These are phyloP conservation scores for Pachliopta kotzebuea DNA, from an alignment of 2,888 invertebrate genomes.

Conservation along the genomic window DNA sequence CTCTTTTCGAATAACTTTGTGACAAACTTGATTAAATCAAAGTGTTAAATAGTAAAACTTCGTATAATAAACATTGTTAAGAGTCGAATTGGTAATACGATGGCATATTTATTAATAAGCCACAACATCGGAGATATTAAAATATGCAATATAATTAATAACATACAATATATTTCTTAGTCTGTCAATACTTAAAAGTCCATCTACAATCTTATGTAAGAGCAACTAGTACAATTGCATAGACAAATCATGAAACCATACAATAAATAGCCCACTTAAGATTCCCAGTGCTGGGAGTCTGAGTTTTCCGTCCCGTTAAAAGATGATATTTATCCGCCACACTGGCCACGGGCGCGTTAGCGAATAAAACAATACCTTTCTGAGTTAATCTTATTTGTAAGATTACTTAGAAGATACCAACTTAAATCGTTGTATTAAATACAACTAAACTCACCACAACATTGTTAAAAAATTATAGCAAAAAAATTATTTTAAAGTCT, in stretches of 20 bases:
- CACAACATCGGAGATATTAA: constrained; percentile 30
- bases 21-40: constrained; percentile 27
- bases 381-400: constrained; percentile 68
- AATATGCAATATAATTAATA: constrained; percentile 47
- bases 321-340: too few relatives aligned
- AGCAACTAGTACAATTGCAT: constrained; percentile 47
- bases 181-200: constrained; percentile 40
- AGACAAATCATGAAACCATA: constrained; percentile 8
- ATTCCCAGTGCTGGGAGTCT: too few relatives aligned
- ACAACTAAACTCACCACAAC: constrained; percentile 10
- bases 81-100: not conserved
- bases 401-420: constrained; percentile 71
- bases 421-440: constrained; percentile 36
- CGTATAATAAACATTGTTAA: constrained; percentile 2
- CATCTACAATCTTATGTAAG: constrained; percentile 40
- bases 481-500: constrained; percentile 17
- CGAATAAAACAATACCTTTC: constrained; percentile 53
- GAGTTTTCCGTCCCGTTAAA: too few relatives aligned
- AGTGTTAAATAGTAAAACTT: constrained; percentile 5
- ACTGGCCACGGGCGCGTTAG: too few relatives aligned
- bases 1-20: constrained; percentile 14
- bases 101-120: constrained; percentile 9
- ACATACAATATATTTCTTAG: constrained; percentile 46
- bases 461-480: constrained; percentile 26
- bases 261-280: not conserved